Base-by-base conservation (phyloP, 2,888 invertebrate genomes). In the Eubasilissa splendida region DNA sequence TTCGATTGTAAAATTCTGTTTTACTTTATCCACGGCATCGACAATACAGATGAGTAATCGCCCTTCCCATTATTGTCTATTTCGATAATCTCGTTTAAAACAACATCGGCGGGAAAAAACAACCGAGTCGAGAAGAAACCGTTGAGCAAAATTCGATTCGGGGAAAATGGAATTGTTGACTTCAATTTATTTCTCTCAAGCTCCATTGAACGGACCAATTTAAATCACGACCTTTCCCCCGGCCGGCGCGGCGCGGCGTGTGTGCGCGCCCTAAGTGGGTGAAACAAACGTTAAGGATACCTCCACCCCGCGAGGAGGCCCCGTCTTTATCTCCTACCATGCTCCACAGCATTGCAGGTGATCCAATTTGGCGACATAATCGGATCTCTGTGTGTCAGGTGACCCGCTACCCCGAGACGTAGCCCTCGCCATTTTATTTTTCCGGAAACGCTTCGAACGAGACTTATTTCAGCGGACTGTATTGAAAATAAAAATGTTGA, bases 331-430 rank as follows among this genome's bases (percentile, higher is more conserved):
- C 87, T 83, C 85, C 89, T 89, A 89, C 88, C 88, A 86, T 88
- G 87, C 88, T 87, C 77, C 83, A 70, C 87, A 88, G 88, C 88
- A 88, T 88, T 90, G 90, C 90, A 90, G 90, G 90, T 90, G 89
- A 90, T 91, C 89, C 90, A 90, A 90, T 91, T 90, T 90, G 88
- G 89, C 90, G 89, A 90, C 90, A 90, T 90, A 90, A 90, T 90
- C 89, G 88, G 88, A 90, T 89, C 88, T 86, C 85, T 88, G 60
- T 66, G 74, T 77, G 59, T 77, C 75, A 71, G 74, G 9, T 73
- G 52, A 77, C 71, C 63, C 52, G 58, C 58, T 54, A 56, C 60
- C 59, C 59, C 53, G 70, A 70, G 66, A 42, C 76, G n/a, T 14
- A 31, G 52, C 71, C 60, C 53, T 33, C 58, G 9, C n/a, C 59